Percentiles rank a stretch among this genome's conserved stretches.
Evolutionary conservation across 1,140 invertebrate species (phyloP).

Genomic region (Heterodera carotae): DNA sequence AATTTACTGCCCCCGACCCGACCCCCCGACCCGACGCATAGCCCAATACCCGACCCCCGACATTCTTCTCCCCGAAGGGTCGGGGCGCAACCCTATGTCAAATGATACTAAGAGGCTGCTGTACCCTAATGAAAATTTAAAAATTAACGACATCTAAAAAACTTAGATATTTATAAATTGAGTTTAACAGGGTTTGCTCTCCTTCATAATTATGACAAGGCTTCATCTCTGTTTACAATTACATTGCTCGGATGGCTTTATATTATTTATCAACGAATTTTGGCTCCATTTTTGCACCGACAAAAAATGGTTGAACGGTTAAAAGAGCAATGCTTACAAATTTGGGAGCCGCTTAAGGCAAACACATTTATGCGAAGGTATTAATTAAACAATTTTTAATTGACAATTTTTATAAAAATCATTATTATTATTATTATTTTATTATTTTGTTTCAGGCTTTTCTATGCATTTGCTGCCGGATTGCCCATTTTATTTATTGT

Average conservation of each 20-base stretch:
- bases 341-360: not conserved
- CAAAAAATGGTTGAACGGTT: conserved; percentile 7
- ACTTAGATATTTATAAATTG: not conserved
- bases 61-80: too few species aligned
- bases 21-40: too few species aligned
- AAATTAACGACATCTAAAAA: too few species aligned
- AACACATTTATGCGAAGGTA: not conserved
- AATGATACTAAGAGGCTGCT: too few species aligned
- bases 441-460: not conserved
- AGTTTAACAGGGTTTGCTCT: conserved; percentile 25
- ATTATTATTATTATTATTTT: not conserved
- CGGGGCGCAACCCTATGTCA: too few species aligned
- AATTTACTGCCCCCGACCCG: too few species aligned
- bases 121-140: too few species aligned
- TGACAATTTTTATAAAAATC: too few species aligned
- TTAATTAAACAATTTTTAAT: not conserved
- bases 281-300: conserved; percentile 19
- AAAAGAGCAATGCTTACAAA: not conserved
- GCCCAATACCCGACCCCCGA: too few species aligned
- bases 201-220: conserved; percentile 12
- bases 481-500: conserved; percentile 7
- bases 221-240: conserved; percentile 4
- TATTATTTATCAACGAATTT: conserved; percentile 11
- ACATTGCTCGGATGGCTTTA: conserved; percentile 27
- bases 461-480: not conserved